These are phyloP conservation scores for Anthopleura sola DNA, from an alignment of 64 coral and sea anemone genomes.

Conservation along the genomic window DNA sequence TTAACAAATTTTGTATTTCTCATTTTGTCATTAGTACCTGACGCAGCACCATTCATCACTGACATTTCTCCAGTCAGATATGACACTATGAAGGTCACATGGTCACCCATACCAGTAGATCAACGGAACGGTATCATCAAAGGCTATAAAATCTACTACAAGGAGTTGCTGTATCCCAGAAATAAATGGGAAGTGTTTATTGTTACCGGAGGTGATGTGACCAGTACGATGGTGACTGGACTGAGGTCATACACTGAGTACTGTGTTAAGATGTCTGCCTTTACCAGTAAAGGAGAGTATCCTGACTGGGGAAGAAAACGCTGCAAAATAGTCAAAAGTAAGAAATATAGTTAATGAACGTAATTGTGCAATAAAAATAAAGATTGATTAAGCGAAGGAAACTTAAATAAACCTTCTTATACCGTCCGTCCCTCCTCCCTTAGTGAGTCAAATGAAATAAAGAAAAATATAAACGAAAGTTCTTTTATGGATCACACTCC, in stretches of 20 bases:
- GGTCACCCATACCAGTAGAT: neutral
- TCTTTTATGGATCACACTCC: too few species aligned
- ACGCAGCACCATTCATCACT: neutral
- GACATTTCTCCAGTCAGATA: neutral
- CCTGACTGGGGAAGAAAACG: too few species aligned
- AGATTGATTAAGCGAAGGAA: too few species aligned
- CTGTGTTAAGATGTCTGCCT: neutral
- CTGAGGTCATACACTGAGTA: neutral
- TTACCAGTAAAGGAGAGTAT: too few species aligned
- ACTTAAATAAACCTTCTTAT: too few species aligned
- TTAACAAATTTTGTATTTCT: too few species aligned
- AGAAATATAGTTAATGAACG: too few species aligned
- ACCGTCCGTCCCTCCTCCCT: neutral
- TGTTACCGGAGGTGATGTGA: neutral
- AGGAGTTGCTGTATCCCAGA: too few species aligned
- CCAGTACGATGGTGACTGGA: neutral
- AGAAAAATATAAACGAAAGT: too few species aligned
- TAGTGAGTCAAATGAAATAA: too few species aligned
- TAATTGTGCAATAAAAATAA: neutral
- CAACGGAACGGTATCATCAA: conserved; percentile 6
- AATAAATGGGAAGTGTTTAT: neutral
- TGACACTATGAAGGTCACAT: neutral
- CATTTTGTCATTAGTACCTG: neutral
- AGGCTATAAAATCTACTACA: conserved; percentile 16
- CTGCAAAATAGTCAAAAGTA: too few species aligned